Percentiles rank a stretch among this genome's conserved stretches.
phyloP scores from a whole-genome alignment of 2,113 vertebrate genomes.

The Centropristis striata region DNA sequence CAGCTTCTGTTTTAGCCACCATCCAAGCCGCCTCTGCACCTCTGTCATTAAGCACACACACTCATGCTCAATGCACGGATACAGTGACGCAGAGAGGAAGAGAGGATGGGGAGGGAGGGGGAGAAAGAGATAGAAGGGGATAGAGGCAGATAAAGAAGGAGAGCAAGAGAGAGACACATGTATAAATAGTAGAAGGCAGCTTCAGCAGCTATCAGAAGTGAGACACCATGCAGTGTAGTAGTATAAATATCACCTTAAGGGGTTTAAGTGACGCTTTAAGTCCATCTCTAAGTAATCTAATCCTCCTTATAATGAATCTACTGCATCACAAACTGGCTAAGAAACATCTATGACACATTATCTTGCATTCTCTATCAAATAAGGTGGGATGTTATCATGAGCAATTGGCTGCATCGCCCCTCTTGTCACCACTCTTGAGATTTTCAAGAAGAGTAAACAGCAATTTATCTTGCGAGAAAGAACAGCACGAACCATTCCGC shows the following conservation, averaged over 20 bases:
- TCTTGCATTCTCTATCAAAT: constrained; percentile 3
- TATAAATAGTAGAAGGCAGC: constrained; percentile 63
- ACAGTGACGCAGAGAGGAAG: constrained; percentile 66
- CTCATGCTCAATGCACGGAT: constrained; percentile 53
- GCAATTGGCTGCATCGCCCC: neutral
- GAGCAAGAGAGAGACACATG: constrained; percentile 35
- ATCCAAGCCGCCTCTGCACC: constrained; percentile 74
- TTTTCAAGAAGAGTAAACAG: constrained; percentile 41
- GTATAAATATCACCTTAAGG: constrained; percentile 75
- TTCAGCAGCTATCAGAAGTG: constrained; percentile 33
- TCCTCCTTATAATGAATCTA: constrained; percentile 39
- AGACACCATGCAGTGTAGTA: constrained; percentile 38
- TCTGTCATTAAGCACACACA: constrained; percentile 55
- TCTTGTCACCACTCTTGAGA: neutral
- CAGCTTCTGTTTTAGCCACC: constrained; percentile 69
- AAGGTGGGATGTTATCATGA: neutral
- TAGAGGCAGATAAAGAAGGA: constrained; percentile 49
- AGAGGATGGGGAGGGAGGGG: constrained; percentile 13
- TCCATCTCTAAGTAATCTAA: constrained; percentile 66
- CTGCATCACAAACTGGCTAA: constrained; percentile 15
- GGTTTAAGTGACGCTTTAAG: constrained; percentile 62
- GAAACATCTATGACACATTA: constrained; percentile 10
- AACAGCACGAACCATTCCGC: constrained; percentile 45
- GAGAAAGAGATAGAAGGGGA: constrained; percentile 43
- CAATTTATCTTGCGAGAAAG: constrained; percentile 37